Percentiles rank a stretch among this genome's conserved stretches.
phyloP scores from a whole-genome alignment of 2,888 invertebrate species.

The Aphodius sticticus region DNA sequence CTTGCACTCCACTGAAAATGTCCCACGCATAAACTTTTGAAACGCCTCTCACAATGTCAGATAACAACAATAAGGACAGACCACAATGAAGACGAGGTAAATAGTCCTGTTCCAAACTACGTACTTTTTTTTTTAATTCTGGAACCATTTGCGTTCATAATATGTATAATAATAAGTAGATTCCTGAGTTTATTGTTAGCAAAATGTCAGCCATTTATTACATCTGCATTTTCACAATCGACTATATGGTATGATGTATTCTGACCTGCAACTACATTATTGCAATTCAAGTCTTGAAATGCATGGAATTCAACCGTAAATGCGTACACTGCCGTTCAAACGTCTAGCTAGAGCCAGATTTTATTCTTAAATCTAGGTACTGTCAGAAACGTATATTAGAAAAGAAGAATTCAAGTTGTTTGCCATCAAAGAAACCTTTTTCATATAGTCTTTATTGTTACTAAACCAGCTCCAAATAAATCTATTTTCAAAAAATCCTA shows the following conservation, averaged over 20 bases:
- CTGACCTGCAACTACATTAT: no score
- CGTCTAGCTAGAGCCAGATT: no score
- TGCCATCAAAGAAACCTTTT: no score
- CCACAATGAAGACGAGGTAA: neutral
- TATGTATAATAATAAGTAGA: neutral
- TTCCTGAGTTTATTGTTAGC: neutral
- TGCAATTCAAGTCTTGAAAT: no score
- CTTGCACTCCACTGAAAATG: constrained; percentile 4
- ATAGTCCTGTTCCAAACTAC: neutral
- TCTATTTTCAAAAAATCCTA: no score
- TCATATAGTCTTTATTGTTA: no score
- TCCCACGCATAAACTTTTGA: constrained; percentile 4
- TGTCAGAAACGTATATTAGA: no score
- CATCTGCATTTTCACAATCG: neutral
- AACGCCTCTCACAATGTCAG: constrained; percentile 4
- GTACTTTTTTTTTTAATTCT: neutral
- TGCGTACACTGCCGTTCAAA: no score
- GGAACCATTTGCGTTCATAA: neutral
- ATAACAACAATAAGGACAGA: neutral
- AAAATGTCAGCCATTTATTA: neutral
- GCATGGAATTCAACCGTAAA: no score
- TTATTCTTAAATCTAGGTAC: no score
- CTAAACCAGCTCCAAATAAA: no score
- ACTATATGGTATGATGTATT: neutral
- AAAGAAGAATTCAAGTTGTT: no score